Evolutionary conservation across 2,888 invertebrate species (phyloP).

Genomic region (Chymomyza amoena): DNA sequence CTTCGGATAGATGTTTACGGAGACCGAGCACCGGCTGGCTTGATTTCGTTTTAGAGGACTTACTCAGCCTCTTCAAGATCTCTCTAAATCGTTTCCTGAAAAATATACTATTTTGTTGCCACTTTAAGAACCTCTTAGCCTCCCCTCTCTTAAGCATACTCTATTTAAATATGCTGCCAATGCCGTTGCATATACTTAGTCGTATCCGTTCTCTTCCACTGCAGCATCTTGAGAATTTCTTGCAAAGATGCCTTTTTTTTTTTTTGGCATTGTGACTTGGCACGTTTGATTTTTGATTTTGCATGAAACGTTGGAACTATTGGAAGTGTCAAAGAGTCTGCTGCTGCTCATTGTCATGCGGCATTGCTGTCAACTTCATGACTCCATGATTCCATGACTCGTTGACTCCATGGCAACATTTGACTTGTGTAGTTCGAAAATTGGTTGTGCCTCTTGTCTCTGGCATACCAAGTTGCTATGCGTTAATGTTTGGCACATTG

Average conservation of each 20-base stretch:
- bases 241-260: not conserved
- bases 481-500: conserved; percentile 33
- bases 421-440: conserved; percentile 27
- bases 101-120: too few species aligned
- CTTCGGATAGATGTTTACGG: too few species aligned
- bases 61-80: too few species aligned
- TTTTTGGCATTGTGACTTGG: conserved; percentile 37
- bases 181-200: conserved; percentile 29
- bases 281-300: conserved; percentile 48
- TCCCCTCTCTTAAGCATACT: not conserved
- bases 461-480: conserved; percentile 41
- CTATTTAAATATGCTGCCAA: conserved; percentile 59
- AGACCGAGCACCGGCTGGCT: too few species aligned
- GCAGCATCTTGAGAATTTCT: conserved; percentile 1
- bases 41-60: too few species aligned
- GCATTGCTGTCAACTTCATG: conserved; percentile 24
- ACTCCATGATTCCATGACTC: conserved; percentile 1
- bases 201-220: not conserved
- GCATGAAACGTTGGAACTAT: not conserved
- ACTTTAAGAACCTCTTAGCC: not conserved
- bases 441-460: conserved; percentile 35
- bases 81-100: too few species aligned
- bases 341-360: conserved; percentile 58
- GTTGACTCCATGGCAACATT: conserved; percentile 34
- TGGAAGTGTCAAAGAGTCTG: conserved; percentile 22